Percentiles rank a stretch among this genome's conserved stretches.
These are phyloP conservation scores for Lasioglossum morio DNA, from an alignment of 2,888 invertebrate species.

Conservation along the genomic window DNA sequence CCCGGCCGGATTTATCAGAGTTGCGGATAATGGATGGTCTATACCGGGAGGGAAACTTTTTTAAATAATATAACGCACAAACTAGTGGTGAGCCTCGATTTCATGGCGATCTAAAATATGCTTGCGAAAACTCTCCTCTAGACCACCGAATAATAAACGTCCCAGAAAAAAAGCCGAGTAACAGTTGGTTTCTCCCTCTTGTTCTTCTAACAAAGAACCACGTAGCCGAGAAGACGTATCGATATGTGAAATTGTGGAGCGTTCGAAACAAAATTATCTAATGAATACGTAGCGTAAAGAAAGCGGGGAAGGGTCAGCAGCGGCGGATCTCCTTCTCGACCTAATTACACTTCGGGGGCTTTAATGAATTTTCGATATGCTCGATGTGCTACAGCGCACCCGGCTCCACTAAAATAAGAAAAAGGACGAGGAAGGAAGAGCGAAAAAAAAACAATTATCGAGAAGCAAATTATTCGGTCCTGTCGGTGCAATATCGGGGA, in stretches of 20 bases:
- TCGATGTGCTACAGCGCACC: not conserved
- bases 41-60: conserved; percentile 64
- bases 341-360: conserved; percentile 46
- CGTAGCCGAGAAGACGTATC: conserved; percentile 32
- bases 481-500: not conserved
- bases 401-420: conserved; percentile 9
- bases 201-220: not conserved
- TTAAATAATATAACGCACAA: conserved; percentile 76
- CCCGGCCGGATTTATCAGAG: conserved; percentile 80
- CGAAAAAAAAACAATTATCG: conserved; percentile 10
- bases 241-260: conserved; percentile 37
- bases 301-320: conserved; percentile 31
- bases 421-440: not conserved
- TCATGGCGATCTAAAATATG: conserved; percentile 33
- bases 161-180: not conserved
- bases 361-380: conserved; percentile 60
- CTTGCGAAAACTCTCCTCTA: not conserved
- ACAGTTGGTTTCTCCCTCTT: not conserved
- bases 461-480: conserved; percentile 43
- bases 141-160: conserved; percentile 25
- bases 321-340: conserved; percentile 41
- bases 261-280: conserved; percentile 39
- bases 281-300: conserved; percentile 16
- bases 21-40: conserved; percentile 81
- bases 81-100: conserved; percentile 37